Conservation (phyloP, 2,797 vertebrate species). For the Erpetoichthys calabaricus region DNA sequence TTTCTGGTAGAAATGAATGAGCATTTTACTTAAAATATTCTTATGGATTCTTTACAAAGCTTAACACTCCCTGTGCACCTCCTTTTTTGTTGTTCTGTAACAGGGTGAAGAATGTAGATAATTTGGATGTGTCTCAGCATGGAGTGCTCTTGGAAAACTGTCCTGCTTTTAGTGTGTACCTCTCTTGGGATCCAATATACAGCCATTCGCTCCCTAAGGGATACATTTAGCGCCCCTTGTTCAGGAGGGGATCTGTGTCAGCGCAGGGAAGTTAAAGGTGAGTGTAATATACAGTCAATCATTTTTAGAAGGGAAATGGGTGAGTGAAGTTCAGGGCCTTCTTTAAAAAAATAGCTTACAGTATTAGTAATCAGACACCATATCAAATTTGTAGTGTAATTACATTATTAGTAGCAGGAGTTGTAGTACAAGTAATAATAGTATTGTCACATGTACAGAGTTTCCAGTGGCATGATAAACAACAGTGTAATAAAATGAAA, state of each 20-base stretch:
- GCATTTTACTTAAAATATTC: too few relatives aligned
- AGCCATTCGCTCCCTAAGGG: constrained; percentile 56
- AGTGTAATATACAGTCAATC: background rate
- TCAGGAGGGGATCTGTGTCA: constrained; percentile 42
- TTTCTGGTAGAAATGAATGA: too few relatives aligned
- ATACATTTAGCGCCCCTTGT: constrained; percentile 46
- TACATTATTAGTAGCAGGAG: too few relatives aligned
- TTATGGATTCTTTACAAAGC: background rate
- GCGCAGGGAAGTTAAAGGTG: constrained; percentile 44
- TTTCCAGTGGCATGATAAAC: too few relatives aligned
- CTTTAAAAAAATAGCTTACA: too few relatives aligned
- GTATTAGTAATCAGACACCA: too few relatives aligned
- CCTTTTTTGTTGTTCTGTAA: background rate
- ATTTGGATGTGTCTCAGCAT: constrained; percentile 32
- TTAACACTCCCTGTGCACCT: background rate
- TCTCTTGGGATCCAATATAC: constrained; percentile 63
- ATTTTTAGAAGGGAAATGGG: too few relatives aligned
- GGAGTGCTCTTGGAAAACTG: constrained; percentile 69
- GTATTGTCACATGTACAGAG: too few relatives aligned
- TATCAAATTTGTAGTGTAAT: too few relatives aligned
- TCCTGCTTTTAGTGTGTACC: constrained; percentile 54
- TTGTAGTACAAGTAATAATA: too few relatives aligned
- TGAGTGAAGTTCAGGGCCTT: too few relatives aligned
- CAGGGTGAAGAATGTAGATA: constrained; percentile 43
- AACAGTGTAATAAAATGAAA: too few relatives aligned